Evolutionary conservation across 2,888 invertebrate genomes (phyloP).

Genomic region (Metacarcinus magister): DNA sequence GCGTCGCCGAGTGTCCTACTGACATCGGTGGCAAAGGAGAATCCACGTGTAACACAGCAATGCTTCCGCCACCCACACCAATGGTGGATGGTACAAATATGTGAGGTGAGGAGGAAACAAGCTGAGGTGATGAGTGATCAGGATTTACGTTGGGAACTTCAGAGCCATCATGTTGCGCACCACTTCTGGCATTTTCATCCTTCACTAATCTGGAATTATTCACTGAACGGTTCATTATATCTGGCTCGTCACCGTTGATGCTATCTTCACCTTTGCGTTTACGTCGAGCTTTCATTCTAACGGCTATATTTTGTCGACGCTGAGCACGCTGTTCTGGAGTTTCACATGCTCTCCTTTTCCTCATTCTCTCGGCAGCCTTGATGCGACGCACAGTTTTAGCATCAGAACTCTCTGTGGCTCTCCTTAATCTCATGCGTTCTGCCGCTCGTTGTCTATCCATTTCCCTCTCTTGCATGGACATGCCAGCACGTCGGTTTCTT

Average conservation of each 20-base stretch:
- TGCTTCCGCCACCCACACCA: conserved; percentile 69
- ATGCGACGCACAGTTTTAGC: conserved; percentile 75
- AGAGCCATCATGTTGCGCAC: conserved; percentile 40
- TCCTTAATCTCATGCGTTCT: conserved; percentile 80
- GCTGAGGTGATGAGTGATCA: conserved; percentile 67
- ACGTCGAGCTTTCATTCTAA: conserved; percentile 79
- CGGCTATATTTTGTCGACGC: conserved; percentile 77
- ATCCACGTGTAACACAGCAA: conserved; percentile 76
- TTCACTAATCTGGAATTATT: conserved; percentile 63
- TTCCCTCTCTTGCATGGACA: conserved; percentile 75
- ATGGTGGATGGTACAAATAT: conserved; percentile 71
- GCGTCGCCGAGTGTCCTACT: conserved; percentile 46
- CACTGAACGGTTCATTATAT: conserved; percentile 61
- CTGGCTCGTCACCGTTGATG: conserved; percentile 56
- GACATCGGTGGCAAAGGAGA: conserved; percentile 52
- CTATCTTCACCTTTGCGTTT: conserved; percentile 65
- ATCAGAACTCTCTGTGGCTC: conserved; percentile 80
- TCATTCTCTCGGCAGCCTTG: conserved; percentile 82
- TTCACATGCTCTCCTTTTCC: conserved; percentile 80
- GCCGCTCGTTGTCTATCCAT: conserved; percentile 81
- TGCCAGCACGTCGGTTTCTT: conserved; percentile 76
- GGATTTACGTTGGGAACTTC: conserved; percentile 55
- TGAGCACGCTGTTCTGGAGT: conserved; percentile 79
- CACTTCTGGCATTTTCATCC: conserved; percentile 58
- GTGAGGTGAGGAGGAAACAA: conserved; percentile 67